Conservation (phyloP, 2,797 vertebrate genomes). For the Ispidina lecontei region DNA sequence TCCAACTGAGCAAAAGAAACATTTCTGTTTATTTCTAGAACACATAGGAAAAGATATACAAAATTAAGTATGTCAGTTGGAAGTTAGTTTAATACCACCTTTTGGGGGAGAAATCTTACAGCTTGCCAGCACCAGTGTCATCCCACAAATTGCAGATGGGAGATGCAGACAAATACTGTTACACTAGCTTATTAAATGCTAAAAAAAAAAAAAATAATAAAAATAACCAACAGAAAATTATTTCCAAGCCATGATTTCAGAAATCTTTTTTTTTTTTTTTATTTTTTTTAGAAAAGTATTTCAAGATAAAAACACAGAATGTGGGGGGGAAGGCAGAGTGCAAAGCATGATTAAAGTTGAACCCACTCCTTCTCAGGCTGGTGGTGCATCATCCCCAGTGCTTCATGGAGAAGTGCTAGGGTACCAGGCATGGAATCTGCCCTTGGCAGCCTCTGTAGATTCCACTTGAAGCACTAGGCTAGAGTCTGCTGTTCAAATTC, state of each 20-base stretch:
- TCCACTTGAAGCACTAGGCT: not conserved
- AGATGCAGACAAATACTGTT: not conserved
- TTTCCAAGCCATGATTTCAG: not conserved
- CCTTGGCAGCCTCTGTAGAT: not conserved
- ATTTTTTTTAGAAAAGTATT: not conserved
- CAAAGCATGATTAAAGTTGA: not conserved
- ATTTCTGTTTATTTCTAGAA: not conserved
- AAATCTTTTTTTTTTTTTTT: not conserved
- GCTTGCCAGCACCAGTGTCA: not conserved
- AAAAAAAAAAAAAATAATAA: not conserved
- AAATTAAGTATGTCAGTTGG: not conserved
- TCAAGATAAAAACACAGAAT: not conserved
- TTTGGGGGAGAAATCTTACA: not conserved
- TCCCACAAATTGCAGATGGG: not conserved
- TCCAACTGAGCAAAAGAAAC: not conserved
- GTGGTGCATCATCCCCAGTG: not conserved
- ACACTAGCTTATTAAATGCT: not conserved
- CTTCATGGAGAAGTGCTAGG: not conserved
- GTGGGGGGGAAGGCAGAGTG: not conserved
- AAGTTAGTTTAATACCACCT: not conserved
- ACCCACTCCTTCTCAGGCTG: not conserved
- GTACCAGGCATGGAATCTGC: fast-evolving
- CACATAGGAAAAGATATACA: not conserved
- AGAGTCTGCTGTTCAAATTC: not conserved
- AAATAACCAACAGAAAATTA: not conserved